Base-by-base conservation (phyloP, 2,797 vertebrate genomes). In the Psittacula echo region DNA sequence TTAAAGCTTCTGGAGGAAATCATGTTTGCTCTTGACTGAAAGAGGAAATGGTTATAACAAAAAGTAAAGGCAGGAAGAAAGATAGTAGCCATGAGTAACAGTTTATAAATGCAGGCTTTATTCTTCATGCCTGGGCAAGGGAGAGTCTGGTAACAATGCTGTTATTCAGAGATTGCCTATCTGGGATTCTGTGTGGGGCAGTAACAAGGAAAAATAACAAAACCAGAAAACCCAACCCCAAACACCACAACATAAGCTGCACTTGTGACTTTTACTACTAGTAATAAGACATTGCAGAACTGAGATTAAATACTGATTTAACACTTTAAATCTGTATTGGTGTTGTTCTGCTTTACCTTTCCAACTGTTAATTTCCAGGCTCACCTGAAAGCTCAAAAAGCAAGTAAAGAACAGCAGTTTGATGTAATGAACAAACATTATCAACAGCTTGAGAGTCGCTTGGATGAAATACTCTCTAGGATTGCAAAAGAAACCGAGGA, bases 401-500 rank as follows among this genome's bases (percentile, higher is more conserved):
- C 97, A 74, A 96, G 96, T 91, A 98, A 98, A 90, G 98, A 98
- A 9, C 98, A 98, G 90, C 97, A 98, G 75, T 96, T 98, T 77
- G 98, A 98, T 96, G 98, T 97, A 68, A 99, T 99, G 99, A 99
- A 95, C 96, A 96, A 96, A 87, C 98, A 98, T 30, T 98, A 98
- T 90, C 96, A 97, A 13, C 97, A 98, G 90, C 98, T 99, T 32
- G 99, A 99, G 97, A 96, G 93, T 67, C 98, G 98, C 82, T 98
- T 99, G 65, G 98, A 99, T 34, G 97, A 98, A 74, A 98, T 98
- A 97, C 98, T 99, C 62, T 98, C 98, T 58, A 98, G 99, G 90
- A 99, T 99, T 85, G 98, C 98, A 39, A 98, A 97, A 90, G 99
- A 99, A 96, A 99, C 99, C 0, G 98, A 99, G 95, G 99, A 99